Conservation (phyloP, 2,113 vertebrate genomes). For the Sturnira hondurensis region DNA sequence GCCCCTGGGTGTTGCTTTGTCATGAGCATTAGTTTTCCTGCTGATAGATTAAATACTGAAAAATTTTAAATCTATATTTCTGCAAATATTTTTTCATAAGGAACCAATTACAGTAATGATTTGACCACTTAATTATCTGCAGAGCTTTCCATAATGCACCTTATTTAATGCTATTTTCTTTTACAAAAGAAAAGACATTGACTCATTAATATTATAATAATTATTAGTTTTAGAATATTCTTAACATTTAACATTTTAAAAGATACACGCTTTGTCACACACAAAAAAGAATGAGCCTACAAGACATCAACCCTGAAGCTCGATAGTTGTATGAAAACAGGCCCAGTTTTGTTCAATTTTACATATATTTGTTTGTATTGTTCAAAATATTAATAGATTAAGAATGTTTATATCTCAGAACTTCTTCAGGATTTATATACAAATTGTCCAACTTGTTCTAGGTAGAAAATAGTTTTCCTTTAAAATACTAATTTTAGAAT, state of each 20-base stretch:
- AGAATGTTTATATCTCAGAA: neutral
- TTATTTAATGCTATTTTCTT: neutral
- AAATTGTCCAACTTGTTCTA: neutral
- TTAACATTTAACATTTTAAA: neutral
- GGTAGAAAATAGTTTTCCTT: neutral
- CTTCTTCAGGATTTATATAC: neutral
- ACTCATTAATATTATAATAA: neutral
- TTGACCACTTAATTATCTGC: neutral
- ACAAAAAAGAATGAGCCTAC: neutral
- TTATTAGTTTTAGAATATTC: neutral
- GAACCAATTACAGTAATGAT: neutral
- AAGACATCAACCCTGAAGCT: neutral
- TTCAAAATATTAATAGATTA: neutral
- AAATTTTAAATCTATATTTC: neutral
- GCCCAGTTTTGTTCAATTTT: neutral
- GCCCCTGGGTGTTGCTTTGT: neutral
- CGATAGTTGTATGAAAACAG: neutral
- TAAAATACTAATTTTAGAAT: neutral
- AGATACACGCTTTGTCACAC: neutral
- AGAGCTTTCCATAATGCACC: neutral
- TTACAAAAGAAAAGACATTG: neutral
- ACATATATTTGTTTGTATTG: neutral
- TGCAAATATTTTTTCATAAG: constrained; percentile 29
- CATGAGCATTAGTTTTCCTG: constrained; percentile 32
- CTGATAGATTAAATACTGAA: constrained; percentile 36